Conservation (phyloP, 2,113 vertebrate species). For the Conger conger region DNA sequence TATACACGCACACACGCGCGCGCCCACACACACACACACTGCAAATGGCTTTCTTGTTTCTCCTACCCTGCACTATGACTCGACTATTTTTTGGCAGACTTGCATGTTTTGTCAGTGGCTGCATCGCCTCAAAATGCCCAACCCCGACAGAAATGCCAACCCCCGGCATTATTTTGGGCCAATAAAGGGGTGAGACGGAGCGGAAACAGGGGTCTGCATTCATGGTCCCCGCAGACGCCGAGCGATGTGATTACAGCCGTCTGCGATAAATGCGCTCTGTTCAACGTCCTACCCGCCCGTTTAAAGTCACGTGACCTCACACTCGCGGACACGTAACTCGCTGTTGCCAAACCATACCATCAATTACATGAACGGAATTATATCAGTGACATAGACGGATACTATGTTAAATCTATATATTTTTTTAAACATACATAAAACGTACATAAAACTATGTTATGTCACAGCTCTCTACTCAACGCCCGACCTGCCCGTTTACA, state of each 20-base stretch:
- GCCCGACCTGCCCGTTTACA: too few relatives aligned
- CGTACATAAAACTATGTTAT: too few relatives aligned
- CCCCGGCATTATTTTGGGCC: slow-evolving; percentile 22
- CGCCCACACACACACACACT: not conserved
- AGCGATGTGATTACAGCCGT: not conserved
- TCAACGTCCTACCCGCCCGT: not conserved
- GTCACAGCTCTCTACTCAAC: too few relatives aligned
- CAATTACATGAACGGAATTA: too few relatives aligned
- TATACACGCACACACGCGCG: slow-evolving; percentile 25
- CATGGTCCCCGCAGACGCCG: not conserved
- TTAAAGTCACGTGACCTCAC: not conserved
- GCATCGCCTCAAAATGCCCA: slow-evolving; percentile 19
- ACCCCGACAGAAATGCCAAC: too few relatives aligned
- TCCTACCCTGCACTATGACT: not conserved
- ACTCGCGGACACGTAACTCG: too few relatives aligned
- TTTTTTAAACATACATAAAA: too few relatives aligned
- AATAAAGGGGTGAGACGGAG: not conserved
- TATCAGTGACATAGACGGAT: too few relatives aligned
- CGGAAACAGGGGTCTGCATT: slow-evolving; percentile 5
- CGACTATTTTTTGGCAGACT: not conserved
- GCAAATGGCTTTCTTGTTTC: not conserved
- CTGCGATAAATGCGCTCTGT: not conserved
- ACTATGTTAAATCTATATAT: too few relatives aligned
- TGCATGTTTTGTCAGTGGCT: slow-evolving; percentile 12
- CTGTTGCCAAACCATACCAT: too few relatives aligned